Evolutionary conservation across 2,888 invertebrate genomes (phyloP), one percentile per base, ranked within the genome.

Genomic region (Onthophagus sagittarius): DNA sequence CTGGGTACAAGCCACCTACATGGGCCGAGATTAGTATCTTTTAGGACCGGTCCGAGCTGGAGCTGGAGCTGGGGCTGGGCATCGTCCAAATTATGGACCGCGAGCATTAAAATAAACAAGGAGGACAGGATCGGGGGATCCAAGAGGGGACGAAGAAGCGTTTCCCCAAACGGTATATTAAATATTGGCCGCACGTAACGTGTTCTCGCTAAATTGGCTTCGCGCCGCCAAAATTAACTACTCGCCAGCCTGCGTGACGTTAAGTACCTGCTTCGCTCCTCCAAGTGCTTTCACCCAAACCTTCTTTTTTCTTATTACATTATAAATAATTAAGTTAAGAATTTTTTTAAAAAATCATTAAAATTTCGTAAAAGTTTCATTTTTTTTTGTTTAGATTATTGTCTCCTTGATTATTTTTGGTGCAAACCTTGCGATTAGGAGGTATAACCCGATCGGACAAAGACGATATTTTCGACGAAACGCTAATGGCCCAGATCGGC

Each of bases 1-100:
- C 80, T 79, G 78, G 80, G 79, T 80, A 82, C 82, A 82, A 82
- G 83, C 83, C 83, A 82, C 83, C 83, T 82, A 83, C 83, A 82
- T 82, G 80, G 78, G 15, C 39, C 67, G 65, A 77, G 83, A 83
- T 83, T 82, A 77, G 15, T 77, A 82, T 82, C 83, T 78, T 76
- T 23, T 23, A 76, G 78, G 80, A 82, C 82, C 80, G 82, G 81
- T 81, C 80, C 23, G 64, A 23, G 15, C 9, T 6, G 23, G 31
- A 0, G 9, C 67, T 7, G 67, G 64, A 23, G 15, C 9, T 6
- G 23, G 31, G 6, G 9, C 67, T 7, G 67, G 15, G 64, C n/a
- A 39, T 39, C 78, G 77, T 78, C 80, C 81, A 81, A 82, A 82
- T 82, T 82, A 81, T 82, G 80, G 81, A 79, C 81, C 80, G 82